Evolutionary conservation across 2,113 vertebrate genomes (phyloP), one percentile per base, ranked within the genome.

Genomic region (Megaceryle torquata): DNA sequence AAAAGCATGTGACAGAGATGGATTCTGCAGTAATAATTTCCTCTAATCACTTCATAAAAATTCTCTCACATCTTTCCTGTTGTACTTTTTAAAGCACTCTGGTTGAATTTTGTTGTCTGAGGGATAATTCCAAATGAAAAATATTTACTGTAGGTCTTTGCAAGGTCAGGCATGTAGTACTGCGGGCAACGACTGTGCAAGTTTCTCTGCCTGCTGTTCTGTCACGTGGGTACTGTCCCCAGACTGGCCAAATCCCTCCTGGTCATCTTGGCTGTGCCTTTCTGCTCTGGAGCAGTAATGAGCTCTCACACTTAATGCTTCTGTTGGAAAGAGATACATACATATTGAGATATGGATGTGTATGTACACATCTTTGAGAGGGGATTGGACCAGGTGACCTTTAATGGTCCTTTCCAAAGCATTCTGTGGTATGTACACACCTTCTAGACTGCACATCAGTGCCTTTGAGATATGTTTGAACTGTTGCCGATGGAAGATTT

Each of bases 91-190:
- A 65, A 93, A 84, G 31, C 50, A 26, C 18, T 5, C 8, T 61
- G 25, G 25, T 87, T 72, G 31, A 84, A 65, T 95, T 81, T 79
- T 94, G 48, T 92, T 84, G 61, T 84, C 61, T 82, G 65, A 88
- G 39, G 21, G 51, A 53, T 72, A 91, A 71, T 86, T 95, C 61
- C 29, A 88, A 89, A 13, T 72, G 57, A 95, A 68, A 93, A 92
- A 64, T 82, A 77, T 37, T 92, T 91, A 41, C 35, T 79, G 26
- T 79, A 79, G 53, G 35, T 70, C 61, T 74, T 87, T 78, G 84
- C 65, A 90, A 83, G 43, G 80, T 90, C 69, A 79, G 9, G 13
- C 22, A 9, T 60, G 5, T 13, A 67, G 28, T 78, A 28, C 31
- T 63, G 41, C 2, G 5, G 22, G 41, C 91, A 81, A 17, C 46